These are phyloP conservation scores for Diadegma fenestrale DNA, from an alignment of 2,888 invertebrate genomes.

Conservation along the genomic window DNA sequence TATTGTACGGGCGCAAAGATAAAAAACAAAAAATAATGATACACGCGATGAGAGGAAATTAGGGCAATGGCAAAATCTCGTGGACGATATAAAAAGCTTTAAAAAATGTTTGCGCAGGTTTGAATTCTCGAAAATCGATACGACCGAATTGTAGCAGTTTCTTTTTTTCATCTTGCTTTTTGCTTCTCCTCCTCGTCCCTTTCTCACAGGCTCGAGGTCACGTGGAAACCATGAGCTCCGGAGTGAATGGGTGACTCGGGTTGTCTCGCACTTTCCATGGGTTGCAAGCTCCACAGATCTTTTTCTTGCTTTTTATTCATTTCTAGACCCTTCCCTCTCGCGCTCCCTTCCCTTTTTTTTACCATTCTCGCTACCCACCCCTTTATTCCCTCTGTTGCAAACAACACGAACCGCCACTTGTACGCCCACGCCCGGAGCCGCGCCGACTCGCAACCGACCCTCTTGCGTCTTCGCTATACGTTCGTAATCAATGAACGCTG, in stretches of 20 bases:
- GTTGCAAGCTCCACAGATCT: slow-evolving; percentile 25
- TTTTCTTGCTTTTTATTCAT: slow-evolving; percentile 25
- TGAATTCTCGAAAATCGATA: slow-evolving; percentile 68
- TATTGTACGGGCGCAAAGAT: not conserved
- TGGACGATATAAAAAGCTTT: slow-evolving; percentile 7
- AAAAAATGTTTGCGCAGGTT: slow-evolving; percentile 65
- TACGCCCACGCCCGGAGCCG: slow-evolving; percentile 60
- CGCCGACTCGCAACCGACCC: slow-evolving; percentile 72
- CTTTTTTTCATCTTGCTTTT: slow-evolving; percentile 5
- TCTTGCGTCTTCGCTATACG: slow-evolving; percentile 77
- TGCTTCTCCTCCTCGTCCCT: not conserved
- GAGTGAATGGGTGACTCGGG: slow-evolving; percentile 49
- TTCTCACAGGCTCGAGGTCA: slow-evolving; percentile 36
- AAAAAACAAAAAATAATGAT: not conserved
- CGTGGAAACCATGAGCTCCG: slow-evolving; percentile 20
- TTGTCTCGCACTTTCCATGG: slow-evolving; percentile 13
- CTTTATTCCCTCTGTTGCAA: slow-evolving; percentile 33
- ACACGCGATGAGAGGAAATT: slow-evolving; percentile 30
- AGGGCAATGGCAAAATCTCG: slow-evolving; percentile 44
- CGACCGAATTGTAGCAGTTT: slow-evolving; percentile 28
- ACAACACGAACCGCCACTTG: slow-evolving; percentile 73
- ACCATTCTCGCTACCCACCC: slow-evolving; percentile 18
- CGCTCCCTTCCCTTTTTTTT: not conserved
- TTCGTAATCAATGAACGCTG: slow-evolving; percentile 83
- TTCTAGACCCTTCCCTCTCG: not conserved